Conservation (phyloP, 2,113 vertebrate species). For the Gadus macrocephalus region DNA sequence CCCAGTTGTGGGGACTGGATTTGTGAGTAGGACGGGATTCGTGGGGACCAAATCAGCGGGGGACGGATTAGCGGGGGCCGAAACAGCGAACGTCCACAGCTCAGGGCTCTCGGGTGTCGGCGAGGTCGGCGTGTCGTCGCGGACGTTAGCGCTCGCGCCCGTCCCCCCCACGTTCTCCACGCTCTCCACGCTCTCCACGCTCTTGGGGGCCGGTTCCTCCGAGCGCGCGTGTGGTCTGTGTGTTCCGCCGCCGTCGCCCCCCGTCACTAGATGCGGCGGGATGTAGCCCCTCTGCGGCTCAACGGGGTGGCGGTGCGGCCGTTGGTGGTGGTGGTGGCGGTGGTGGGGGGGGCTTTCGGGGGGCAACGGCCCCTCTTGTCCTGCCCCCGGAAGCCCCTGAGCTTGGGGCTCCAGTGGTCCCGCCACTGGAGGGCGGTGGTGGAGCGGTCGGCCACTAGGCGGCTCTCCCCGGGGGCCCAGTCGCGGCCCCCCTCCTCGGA, state of each 20-base stretch:
- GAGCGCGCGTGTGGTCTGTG: constrained; percentile 3
- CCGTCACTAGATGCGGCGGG: constrained; percentile 65
- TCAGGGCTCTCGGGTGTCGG: background rate
- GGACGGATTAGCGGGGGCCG: no score
- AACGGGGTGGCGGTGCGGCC: constrained; percentile 9
- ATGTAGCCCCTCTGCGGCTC: constrained; percentile 54
- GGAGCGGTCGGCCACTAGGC: constrained; percentile 79
- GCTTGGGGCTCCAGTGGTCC: constrained; percentile 81
- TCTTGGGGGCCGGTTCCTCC: background rate
- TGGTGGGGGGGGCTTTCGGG: constrained; percentile 19
- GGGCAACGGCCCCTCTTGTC: constrained; percentile 79
- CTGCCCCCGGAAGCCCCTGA: constrained; percentile 80
- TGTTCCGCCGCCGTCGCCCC: constrained; percentile 30
- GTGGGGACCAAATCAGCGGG: no score
- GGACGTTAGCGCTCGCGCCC: background rate
- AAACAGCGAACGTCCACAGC: no score
- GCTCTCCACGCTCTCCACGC: no score
- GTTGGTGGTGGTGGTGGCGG: constrained; percentile 2
- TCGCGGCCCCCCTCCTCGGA: constrained; percentile 63
- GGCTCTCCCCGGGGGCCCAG: constrained; percentile 72
- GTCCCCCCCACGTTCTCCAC: constrained; percentile 4
- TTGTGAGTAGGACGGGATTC: background rate
- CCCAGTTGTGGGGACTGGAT: no score
- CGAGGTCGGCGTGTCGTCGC: background rate
- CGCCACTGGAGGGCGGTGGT: constrained; percentile 84